These are phyloP conservation scores for Egretta garzetta DNA, from an alignment of 2,113 vertebrate genomes.

Conservation along the genomic window DNA sequence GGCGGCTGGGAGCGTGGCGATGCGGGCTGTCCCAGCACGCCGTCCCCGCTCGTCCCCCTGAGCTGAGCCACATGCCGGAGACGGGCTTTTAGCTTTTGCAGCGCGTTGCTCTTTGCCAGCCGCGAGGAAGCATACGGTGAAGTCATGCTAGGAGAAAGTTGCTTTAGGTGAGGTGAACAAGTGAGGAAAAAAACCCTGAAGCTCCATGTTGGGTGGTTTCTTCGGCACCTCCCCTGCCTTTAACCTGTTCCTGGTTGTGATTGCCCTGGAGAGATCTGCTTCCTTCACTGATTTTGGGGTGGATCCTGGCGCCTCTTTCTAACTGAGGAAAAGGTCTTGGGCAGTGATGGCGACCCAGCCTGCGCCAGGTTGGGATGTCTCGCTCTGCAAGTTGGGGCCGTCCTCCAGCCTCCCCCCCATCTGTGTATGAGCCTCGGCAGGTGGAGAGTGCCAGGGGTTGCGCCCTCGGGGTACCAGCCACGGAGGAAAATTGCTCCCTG, in stretches of 20 bases:
- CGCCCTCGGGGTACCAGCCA: not conserved
- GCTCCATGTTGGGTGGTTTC: not conserved
- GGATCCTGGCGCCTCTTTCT: not conserved
- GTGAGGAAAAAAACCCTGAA: not conserved
- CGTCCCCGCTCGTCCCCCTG: not conserved
- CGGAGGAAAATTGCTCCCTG: not conserved
- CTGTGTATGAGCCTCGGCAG: not conserved
- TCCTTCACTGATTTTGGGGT: not conserved
- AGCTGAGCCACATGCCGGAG: accelerated
- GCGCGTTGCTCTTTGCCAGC: not conserved
- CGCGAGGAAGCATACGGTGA: not conserved
- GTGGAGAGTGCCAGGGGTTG: not conserved
- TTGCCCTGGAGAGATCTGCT: not conserved
- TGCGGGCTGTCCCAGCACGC: accelerated
- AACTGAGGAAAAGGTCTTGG: not conserved
- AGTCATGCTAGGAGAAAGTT: not conserved
- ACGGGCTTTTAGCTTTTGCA: not conserved
- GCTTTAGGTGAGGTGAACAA: not conserved
- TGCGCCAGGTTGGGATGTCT: not conserved
- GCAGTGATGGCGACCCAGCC: not conserved
- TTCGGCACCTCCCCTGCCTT: not conserved
- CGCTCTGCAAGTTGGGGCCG: not conserved
- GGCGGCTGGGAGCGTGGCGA: accelerated
- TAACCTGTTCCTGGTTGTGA: not conserved
- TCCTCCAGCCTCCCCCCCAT: not conserved